Evolutionary conservation across 2,113 vertebrate genomes (phyloP).

Genomic region (Scomber japonicus): DNA sequence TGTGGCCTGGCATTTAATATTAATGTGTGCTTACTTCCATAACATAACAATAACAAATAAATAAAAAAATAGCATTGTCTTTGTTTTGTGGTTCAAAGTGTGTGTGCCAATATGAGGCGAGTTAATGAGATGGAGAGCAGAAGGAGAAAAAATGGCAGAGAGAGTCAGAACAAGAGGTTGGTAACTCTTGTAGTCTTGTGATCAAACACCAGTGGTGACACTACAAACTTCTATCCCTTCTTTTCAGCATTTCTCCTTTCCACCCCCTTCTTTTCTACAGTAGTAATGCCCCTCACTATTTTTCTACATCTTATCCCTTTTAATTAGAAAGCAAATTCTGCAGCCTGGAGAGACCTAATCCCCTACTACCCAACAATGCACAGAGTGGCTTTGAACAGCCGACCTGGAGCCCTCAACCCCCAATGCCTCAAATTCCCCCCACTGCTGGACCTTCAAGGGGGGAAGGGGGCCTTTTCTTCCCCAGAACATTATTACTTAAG

Average conservation of each 20-base stretch:
- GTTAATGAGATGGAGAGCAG: slow-evolving; percentile 51
- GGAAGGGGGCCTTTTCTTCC: slow-evolving; percentile 47
- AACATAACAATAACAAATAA: neutral
- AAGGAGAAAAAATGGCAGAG: slow-evolving; percentile 25
- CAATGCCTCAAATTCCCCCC: slow-evolving; percentile 74
- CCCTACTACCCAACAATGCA: slow-evolving; percentile 99
- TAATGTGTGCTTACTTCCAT: neutral
- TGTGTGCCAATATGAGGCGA: slow-evolving; percentile 11
- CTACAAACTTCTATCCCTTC: slow-evolving; percentile 92
- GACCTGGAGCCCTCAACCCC: slow-evolving; percentile 84
- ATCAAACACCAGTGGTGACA: slow-evolving; percentile 94
- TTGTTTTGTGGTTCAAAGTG: slow-evolving; percentile 50
- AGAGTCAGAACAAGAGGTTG: slow-evolving; percentile 67
- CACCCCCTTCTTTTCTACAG: slow-evolving; percentile 81
- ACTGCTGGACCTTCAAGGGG: slow-evolving; percentile 71
- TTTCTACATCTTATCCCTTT: slow-evolving; percentile 97
- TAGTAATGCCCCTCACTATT: slow-evolving; percentile 86
- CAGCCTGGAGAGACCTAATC: slow-evolving; percentile 99
- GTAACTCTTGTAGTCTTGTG: slow-evolving; percentile 89
- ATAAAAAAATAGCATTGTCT: slow-evolving; percentile 24
- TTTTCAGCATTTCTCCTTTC: slow-evolving; percentile 88
- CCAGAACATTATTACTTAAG: slow-evolving; percentile 72
- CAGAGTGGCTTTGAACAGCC: slow-evolving; percentile 99
- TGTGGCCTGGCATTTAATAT: neutral
- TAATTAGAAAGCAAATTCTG: slow-evolving; percentile 99